A percentile compares a stretch with the other conserved stretches of the same genome.
phyloP scores from a whole-genome alignment of 2,888 invertebrate species.

The Nebria salina region DNA sequence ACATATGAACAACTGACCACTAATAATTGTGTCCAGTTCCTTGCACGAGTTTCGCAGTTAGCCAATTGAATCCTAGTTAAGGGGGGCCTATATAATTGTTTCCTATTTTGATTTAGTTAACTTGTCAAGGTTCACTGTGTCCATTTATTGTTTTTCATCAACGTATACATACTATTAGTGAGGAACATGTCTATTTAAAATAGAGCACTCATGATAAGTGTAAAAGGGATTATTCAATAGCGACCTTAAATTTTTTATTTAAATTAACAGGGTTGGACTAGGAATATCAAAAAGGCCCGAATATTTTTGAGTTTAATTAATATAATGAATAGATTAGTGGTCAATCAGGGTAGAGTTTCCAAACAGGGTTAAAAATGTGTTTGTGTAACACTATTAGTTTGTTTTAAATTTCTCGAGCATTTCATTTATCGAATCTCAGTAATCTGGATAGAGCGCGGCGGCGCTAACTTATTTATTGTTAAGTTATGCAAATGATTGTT shows the following conservation, averaged over 20 bases:
- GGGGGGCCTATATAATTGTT: conserved; percentile 30
- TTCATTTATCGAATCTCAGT: not conserved
- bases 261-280: too few relatives aligned
- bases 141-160: not conserved
- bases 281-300: too few relatives aligned
- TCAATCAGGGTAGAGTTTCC: too few relatives aligned
- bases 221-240: too few relatives aligned
- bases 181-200: too few relatives aligned
- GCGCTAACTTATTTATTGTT: conserved; percentile 58
- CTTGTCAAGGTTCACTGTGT: conserved; percentile 21
- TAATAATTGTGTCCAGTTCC: not conserved
- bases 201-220: too few relatives aligned
- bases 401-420: not conserved
- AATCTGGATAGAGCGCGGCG: not conserved
- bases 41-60: not conserved
- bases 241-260: too few relatives aligned
- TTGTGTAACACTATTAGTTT: not conserved
- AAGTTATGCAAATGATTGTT: conserved; percentile 60
- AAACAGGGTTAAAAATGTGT: not conserved
- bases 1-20: not conserved
- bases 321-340: too few relatives aligned
- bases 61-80: not conserved
- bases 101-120: conserved; percentile 45
- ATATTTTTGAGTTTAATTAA: too few relatives aligned
- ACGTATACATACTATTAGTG: too few relatives aligned